These are phyloP conservation scores for Ataeniobius toweri DNA, from an alignment of 2,797 vertebrate species.

Conservation along the genomic window DNA sequence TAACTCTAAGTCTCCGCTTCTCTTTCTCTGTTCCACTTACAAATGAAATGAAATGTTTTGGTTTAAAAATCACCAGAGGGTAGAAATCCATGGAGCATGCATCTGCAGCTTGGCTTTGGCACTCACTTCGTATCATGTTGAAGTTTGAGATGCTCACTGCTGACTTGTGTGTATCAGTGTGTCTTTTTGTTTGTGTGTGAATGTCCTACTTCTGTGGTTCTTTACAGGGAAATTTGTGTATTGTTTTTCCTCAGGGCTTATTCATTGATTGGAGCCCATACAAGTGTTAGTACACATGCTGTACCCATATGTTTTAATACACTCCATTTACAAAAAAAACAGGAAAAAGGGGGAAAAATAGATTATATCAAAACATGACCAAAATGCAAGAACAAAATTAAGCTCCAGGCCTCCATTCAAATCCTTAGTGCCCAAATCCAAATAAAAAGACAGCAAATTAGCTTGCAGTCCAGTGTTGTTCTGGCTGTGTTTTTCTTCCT, in stretches of 20 bases:
- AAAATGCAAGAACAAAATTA: no score
- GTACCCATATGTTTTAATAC: not conserved
- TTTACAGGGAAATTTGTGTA: slow-evolving; percentile 12
- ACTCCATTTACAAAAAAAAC: slow-evolving; percentile 1
- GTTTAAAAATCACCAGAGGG: slow-evolving; percentile 61
- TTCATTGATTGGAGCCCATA: slow-evolving; percentile 28
- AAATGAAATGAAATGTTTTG: slow-evolving; percentile 49
- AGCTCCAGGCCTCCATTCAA: not conserved
- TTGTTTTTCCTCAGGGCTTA: slow-evolving; percentile 20
- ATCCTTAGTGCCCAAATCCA: slow-evolving; percentile 6
- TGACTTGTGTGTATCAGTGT: slow-evolving; percentile 22
- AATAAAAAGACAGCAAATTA: slow-evolving; percentile 1
- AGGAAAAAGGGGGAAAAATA: slow-evolving; percentile 5
- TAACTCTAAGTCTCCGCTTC: slow-evolving; percentile 11
- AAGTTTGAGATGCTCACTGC: slow-evolving; percentile 49
- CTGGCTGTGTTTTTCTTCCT: slow-evolving; percentile 58
- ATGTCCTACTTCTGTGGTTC: slow-evolving; percentile 46
- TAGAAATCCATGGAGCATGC: slow-evolving; percentile 50
- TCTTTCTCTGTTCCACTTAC: slow-evolving; percentile 40
- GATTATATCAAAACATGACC: no score
- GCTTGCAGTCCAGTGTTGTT: slow-evolving; percentile 19
- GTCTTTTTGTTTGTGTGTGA: slow-evolving; percentile 20
- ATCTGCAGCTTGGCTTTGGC: slow-evolving; percentile 46
- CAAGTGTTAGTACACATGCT: slow-evolving; percentile 9
- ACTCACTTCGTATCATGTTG: slow-evolving; percentile 62